A percentile compares a stretch with the other conserved stretches of the same genome.
Conservation (phyloP, 2,888 invertebrate species). For the Sylvicola fuscatus region DNA sequence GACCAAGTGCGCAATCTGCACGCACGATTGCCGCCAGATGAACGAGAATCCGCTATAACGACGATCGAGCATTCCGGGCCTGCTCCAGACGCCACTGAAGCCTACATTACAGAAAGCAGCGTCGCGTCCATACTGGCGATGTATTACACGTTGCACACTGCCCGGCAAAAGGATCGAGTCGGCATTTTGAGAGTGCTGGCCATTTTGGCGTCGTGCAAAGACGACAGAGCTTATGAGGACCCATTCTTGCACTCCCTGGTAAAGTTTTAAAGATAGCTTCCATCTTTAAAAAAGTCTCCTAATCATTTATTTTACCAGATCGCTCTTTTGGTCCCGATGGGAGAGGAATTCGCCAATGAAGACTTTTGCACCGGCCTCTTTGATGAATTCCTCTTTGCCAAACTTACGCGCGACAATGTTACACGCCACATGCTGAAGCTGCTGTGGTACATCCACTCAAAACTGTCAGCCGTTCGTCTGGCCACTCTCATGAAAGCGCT, state of each 20-base stretch:
- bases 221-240: conserved; percentile 84
- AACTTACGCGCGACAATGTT: conserved; percentile 74
- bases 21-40: conserved; percentile 76
- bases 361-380: conserved; percentile 90
- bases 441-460: conserved; percentile 75
- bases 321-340: conserved; percentile 64
- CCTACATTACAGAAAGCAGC: conserved; percentile 75
- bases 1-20: conserved; percentile 69
- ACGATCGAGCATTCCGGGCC: conserved; percentile 88
- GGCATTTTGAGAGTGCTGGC: conserved; percentile 74
- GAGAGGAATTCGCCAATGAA: conserved; percentile 82
- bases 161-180: conserved; percentile 58
- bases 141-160: conserved; percentile 84
- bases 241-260: conserved; percentile 85
- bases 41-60: conserved; percentile 79
- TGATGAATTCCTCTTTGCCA: conserved; percentile 88
- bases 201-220: conserved; percentile 74
- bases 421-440: conserved; percentile 77
- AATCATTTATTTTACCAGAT: conserved; percentile 14
- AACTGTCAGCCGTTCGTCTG: conserved; percentile 57
- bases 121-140: conserved; percentile 85
- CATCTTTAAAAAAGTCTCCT: conserved; percentile 22
- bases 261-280: conserved; percentile 1
- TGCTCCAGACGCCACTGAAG: conserved; percentile 81
- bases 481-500: conserved; percentile 45